Base-by-base conservation (phyloP, 2,113 vertebrate species). In the Sylvilagus bachmani region DNA sequence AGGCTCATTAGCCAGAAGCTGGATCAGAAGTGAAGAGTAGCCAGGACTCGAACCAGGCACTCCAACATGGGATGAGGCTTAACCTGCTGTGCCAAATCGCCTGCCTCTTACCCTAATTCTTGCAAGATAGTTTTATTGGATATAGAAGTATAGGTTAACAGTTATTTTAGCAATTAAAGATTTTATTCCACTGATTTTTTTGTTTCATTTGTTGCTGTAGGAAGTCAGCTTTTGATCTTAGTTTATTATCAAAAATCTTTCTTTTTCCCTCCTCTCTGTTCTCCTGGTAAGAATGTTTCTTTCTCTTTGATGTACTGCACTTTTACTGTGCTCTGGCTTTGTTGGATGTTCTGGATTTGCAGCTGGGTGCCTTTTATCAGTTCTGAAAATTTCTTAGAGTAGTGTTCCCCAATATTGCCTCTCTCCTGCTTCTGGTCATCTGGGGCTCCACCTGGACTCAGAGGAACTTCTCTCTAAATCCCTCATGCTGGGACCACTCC, bases 281-380 rank as follows among this genome's bases (percentile, higher is more conserved):
- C 14, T 89, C 19, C 44, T 64, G 69, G 24, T 73, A 79, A 84
- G 82, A 83, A 31, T 5, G 31, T 79, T 78, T 75, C 31, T 83
- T 78, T 61, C 11, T 78, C 64, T 83, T 73, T 53, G 51, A 64
- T 80, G 9, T 62, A 62, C 38, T 58, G 10, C 17, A 73, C 38
- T 91, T 87, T 88, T 64, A 67, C 7, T 66, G 2, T 33, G 11
- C 24, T 95, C 53, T 91, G 74, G 49, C 53, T 61, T 93, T 51
- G 33, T 8, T 84, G 17, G 38, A 4, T 9, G 71, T 92, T 94
- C 85, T 89, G 16, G 86, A n/a, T 70, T 69, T 91, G 58, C 91
- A 11, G 27, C 67, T 29, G 53, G 6, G 2, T 78, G 9, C 79
- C 64, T 74, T 71, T 49, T 38, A 64, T 61, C 62, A 84, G 49